Evolutionary conservation across 2,888 invertebrate species (phyloP).

Genomic region (Calameuta pallipes): DNA sequence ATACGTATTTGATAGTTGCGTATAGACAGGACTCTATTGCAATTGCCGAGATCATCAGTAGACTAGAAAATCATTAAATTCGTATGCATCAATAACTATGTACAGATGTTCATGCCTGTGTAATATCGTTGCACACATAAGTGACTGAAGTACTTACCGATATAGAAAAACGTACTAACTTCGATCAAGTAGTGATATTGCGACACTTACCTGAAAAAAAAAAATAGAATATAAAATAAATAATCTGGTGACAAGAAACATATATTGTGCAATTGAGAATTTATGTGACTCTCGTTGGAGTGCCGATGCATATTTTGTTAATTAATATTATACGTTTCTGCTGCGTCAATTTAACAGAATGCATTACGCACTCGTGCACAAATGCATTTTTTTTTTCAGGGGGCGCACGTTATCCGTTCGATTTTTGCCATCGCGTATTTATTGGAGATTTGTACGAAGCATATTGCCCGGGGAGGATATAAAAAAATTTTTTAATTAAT

Average conservation of each 20-base stretch:
- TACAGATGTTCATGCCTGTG: not conserved
- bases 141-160: not conserved
- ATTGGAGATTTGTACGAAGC: not conserved
- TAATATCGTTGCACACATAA: not conserved
- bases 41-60: not conserved
- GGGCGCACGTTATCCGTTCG: not conserved
- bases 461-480: not conserved
- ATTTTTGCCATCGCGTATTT: not conserved
- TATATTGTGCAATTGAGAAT: not conserved
- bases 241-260: not conserved
- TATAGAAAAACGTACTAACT: not conserved
- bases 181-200: not conserved
- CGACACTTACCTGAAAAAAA: not conserved
- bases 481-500: not conserved
- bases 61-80: not conserved
- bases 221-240: not conserved
- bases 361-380: not conserved
- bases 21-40: not conserved
- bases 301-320: not conserved
- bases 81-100: not conserved
- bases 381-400: not conserved
- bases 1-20: not conserved
- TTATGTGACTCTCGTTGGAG: not conserved
- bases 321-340: not conserved
- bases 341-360: not conserved